Percentiles rank a stretch among this genome's conserved stretches.
Evolutionary conservation across 1,140 invertebrate genomes (phyloP).

Genomic region (Adoxophyes honmai): DNA sequence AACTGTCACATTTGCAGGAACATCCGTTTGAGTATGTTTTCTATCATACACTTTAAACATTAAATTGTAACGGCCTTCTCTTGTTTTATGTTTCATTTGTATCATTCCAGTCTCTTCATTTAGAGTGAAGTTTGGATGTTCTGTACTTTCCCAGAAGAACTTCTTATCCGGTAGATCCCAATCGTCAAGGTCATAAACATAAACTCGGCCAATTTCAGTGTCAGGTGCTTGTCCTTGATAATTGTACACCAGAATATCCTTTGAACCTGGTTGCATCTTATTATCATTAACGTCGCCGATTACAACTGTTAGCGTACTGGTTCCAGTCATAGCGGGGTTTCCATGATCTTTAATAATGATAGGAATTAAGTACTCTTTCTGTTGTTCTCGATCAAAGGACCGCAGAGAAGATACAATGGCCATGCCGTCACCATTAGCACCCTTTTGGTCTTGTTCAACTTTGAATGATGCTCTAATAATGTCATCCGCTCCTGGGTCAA

Average conservation of each 20-base stretch:
- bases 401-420: conserved; percentile 93
- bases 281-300: conserved; percentile 98
- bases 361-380: conserved; percentile 96
- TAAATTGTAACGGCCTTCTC: conserved; percentile 90
- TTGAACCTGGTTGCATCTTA: conserved; percentile 96
- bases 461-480: conserved; percentile 95
- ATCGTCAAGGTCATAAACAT: conserved; percentile 97
- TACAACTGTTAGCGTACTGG: conserved; percentile 95
- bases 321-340: conserved; percentile 94
- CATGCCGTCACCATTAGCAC: conserved; percentile 97
- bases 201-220: conserved; percentile 95
- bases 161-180: conserved; percentile 98
- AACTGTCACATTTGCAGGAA: conserved; percentile 94
- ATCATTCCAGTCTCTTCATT: conserved; percentile 97
- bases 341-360: conserved; percentile 96
- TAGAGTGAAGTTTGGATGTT: conserved; percentile 90
- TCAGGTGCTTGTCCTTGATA: conserved; percentile 95
- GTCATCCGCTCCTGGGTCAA: conserved; percentile 95
- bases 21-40: conserved; percentile 94
- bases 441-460: conserved; percentile 96
- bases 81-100: conserved; percentile 94
- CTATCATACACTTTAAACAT: conserved; percentile 95
- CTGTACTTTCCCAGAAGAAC: conserved; percentile 93
- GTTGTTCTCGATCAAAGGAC: conserved; percentile 96
- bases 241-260: conserved; percentile 98